A percentile compares a stretch with the other conserved stretches of the same genome.
phyloP scores from a whole-genome alignment of 2,888 invertebrate species.

The Isoperla grammatica region DNA sequence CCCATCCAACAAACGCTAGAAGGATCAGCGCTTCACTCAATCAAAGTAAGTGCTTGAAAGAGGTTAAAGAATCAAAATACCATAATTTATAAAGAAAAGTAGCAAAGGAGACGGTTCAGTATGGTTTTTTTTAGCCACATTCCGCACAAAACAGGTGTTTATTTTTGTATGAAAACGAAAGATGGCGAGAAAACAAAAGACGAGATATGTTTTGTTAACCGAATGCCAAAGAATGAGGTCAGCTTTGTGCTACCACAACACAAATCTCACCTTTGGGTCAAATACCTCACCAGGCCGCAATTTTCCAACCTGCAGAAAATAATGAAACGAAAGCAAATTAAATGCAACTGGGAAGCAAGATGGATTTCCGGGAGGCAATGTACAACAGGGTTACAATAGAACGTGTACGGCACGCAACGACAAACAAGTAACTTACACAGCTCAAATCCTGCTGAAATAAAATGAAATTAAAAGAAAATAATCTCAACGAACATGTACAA shows the following conservation, averaged over 20 bases:
- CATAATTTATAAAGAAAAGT: neutral
- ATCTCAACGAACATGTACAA: constrained; percentile 11
- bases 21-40: too few species aligned
- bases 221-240: constrained; percentile 39
- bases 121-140: neutral
- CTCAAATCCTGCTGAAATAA: constrained; percentile 20
- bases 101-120: neutral
- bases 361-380: constrained; percentile 1
- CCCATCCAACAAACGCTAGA: too few species aligned
- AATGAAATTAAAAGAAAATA: constrained; percentile 1
- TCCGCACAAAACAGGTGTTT: too few species aligned
- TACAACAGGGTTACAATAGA: constrained; percentile 19
- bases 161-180: too few species aligned
- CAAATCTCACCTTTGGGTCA: constrained; percentile 70
- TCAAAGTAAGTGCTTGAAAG: neutral
- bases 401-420: constrained; percentile 17
- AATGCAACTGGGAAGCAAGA: constrained; percentile 25
- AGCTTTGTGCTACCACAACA: constrained; percentile 50
- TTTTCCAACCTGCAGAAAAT: constrained; percentile 60
- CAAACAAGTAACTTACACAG: constrained; percentile 5
- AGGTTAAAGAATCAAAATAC: neutral
- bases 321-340: constrained; percentile 34
- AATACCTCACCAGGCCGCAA: constrained; percentile 74
- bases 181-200: too few species aligned
- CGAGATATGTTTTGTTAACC: too few species aligned